Evolutionary conservation across 2,888 invertebrate genomes (phyloP), one percentile per base, ranked within the genome.

Genomic region (Dione vanillae): DNA sequence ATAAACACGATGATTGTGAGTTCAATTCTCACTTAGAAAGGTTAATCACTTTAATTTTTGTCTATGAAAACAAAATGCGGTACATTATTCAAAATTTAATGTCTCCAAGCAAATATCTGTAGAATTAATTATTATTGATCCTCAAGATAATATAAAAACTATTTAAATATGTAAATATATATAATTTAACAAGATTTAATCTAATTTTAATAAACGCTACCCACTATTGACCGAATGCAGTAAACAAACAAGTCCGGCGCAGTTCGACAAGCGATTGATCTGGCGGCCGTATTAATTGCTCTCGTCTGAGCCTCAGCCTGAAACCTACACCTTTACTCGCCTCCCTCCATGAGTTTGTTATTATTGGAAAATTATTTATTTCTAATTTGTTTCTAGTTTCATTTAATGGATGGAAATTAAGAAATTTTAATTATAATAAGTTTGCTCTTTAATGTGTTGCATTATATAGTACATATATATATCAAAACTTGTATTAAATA

Each of bases 181-280:
- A 27, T 27, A 27, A n/a, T n/a, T n/a, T n/a, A n/a, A n/a, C n/a
- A n/a, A n/a, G n/a, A n/a, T 27, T 27, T 27, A 27, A 27, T 43
- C 19, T 8, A 7, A 41, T 56, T 51, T 49, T 7, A 3, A 51
- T n/a, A 20, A 16, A 27, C 73, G 74, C 75, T 56, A 37, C 0
- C 47, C 65, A 74, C 70, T 67, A n/a, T 78, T 11, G 37, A 80
- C 82, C 84, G 78, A 8, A 65, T 20, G 79, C 82, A 74, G 65
- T 61, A 52, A 52, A 66, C 74, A 74, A 83, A 85, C 80, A 82
- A 83, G 86, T 86, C 73, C 76, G 77, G 77, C 75, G 88, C 87
- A 86, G 88, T 91, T 91, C 90, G 91, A 92, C 91, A 91, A 90
- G 85, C 90, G 91, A 92, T 91, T 90, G 92, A 92, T 91, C 89